phyloP scores from a whole-genome alignment of 2,113 vertebrate species.

The Ictalurus furcatus region DNA sequence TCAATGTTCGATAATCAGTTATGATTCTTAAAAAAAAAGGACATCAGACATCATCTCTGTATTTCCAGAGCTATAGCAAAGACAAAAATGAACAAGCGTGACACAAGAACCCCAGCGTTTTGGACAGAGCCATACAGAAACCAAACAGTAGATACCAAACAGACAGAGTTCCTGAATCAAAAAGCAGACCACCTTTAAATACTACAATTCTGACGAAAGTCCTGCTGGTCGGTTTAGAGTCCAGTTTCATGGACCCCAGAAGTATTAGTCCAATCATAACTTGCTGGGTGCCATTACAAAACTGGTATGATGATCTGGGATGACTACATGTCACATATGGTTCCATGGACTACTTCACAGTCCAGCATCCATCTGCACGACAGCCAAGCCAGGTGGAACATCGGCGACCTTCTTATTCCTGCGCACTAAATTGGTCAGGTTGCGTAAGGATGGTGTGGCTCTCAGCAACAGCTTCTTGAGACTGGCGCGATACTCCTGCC shows the following conservation, averaged over 20 bases:
- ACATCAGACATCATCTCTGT: neutral
- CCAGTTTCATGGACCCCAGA: neutral
- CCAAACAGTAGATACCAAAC: neutral
- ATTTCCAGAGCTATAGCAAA: neutral
- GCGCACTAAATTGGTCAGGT: conserved; percentile 56
- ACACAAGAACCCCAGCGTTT: neutral
- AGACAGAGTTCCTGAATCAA: neutral
- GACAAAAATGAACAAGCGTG: neutral
- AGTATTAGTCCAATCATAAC: neutral
- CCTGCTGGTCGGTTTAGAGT: neutral
- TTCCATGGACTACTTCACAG: conserved; percentile 48
- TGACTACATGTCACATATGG: neutral
- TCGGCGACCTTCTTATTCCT: conserved; percentile 65
- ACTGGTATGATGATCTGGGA: neutral
- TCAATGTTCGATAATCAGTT: neutral
- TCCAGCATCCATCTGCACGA: conserved; percentile 61
- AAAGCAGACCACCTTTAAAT: neutral
- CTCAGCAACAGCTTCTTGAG: conserved; percentile 71
- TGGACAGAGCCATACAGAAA: neutral
- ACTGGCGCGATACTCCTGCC: conserved; percentile 72
- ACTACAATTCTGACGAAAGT: neutral
- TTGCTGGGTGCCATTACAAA: neutral
- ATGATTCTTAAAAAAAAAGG: neutral
- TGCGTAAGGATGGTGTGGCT: conserved; percentile 60
- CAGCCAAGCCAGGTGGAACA: conserved; percentile 59